phyloP scores from a whole-genome alignment of 2,797 vertebrate species.

The Picus viridis region DNA sequence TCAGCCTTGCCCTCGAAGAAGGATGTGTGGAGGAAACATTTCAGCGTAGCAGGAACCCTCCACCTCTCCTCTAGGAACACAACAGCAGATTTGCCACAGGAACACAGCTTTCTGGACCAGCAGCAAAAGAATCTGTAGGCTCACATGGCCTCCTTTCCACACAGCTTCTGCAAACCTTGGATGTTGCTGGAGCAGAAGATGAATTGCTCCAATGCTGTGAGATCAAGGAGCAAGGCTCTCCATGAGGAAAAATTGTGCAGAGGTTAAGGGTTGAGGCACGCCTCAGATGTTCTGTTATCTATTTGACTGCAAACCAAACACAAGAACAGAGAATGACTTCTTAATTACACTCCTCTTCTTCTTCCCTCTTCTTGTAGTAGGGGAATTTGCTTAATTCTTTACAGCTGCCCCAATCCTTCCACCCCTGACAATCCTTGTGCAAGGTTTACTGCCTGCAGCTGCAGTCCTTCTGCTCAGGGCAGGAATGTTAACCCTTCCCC shows the following conservation, averaged over 20 bases:
- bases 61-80: not conserved
- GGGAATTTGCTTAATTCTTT: slow-evolving; percentile 67
- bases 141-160: not conserved
- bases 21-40: not conserved
- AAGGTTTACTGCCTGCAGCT: slow-evolving; percentile 62
- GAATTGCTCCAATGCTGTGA: slow-evolving; percentile 6
- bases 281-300: slow-evolving; percentile 53
- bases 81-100: not conserved
- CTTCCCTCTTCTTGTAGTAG: slow-evolving; percentile 49
- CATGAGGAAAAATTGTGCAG: slow-evolving; percentile 1
- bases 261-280: not conserved
- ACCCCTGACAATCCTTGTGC: slow-evolving; percentile 49
- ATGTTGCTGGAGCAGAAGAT: not conserved
- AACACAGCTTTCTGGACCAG: not conserved
- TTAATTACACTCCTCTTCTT: slow-evolving; percentile 32
- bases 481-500: slow-evolving; percentile 68
- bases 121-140: not conserved
- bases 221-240: slow-evolving; percentile 18
- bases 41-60: not conserved
- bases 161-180: not conserved
- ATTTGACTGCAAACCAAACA: not conserved
- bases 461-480: slow-evolving; percentile 39
- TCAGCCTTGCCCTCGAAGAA: not conserved
- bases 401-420: slow-evolving; percentile 61
- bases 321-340: slow-evolving; percentile 28